These are phyloP conservation scores for Tetanocera ferruginea DNA, from an alignment of 2,888 invertebrate species.

Conservation along the genomic window DNA sequence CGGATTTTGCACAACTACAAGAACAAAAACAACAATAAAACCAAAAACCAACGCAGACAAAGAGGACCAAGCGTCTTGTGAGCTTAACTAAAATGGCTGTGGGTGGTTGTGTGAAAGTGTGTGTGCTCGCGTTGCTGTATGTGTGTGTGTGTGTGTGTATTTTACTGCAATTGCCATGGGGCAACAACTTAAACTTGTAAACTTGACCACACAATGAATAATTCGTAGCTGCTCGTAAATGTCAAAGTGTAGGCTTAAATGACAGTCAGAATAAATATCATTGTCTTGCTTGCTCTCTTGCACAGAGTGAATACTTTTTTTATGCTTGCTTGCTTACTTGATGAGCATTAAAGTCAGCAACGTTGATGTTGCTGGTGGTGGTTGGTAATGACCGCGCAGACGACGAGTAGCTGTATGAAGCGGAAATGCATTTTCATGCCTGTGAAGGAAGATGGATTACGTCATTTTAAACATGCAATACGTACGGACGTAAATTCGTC, in stretches of 20 bases:
- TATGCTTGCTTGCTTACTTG: too few species aligned
- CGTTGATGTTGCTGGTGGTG: too few species aligned
- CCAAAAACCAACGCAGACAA: not conserved
- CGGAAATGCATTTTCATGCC: not conserved
- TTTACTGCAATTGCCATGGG: not conserved
- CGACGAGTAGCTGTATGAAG: not conserved
- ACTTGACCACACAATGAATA: conserved; percentile 16
- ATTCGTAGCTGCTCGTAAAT: conserved; percentile 7
- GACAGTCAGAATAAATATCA: not conserved
- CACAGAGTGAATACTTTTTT: too few species aligned
- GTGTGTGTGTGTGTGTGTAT: too few species aligned
- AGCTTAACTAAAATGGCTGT: not conserved
- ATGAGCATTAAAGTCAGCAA: too few species aligned
- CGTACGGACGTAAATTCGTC: not conserved
- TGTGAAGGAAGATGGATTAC: not conserved
- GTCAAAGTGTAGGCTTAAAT: not conserved
- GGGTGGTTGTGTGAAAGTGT: not conserved
- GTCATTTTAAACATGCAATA: not conserved
- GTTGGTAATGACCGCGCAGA: too few species aligned
- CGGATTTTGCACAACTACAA: not conserved
- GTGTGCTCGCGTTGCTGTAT: not conserved
- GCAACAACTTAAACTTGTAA: not conserved
- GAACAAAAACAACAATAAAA: not conserved
- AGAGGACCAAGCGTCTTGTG: not conserved
- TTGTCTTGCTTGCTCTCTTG: too few species aligned